Percentiles rank a stretch among this genome's conserved stretches.
phyloP scores from a whole-genome alignment of 2,888 invertebrate species.

The Psylliodes chrysocephalus region DNA sequence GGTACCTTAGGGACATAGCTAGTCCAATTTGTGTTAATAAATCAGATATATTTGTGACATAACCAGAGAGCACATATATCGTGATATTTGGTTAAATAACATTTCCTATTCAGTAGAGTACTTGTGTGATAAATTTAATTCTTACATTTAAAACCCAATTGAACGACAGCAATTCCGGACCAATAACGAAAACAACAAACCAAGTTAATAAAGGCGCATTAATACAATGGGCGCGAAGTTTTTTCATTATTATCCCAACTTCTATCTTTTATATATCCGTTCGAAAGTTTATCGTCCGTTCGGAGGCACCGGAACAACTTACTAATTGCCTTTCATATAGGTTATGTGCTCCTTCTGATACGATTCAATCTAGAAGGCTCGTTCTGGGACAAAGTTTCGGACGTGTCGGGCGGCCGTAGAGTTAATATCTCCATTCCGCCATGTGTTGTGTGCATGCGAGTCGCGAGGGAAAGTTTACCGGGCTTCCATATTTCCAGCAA shows the following conservation, averaged over 20 bases:
- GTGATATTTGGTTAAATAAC: too few species aligned
- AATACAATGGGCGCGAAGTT: background rate
- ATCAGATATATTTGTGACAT: too few species aligned
- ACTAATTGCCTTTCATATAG: constrained; percentile 28
- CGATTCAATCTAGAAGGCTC: constrained; percentile 53
- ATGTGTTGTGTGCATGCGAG: constrained; percentile 30
- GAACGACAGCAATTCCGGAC: too few species aligned
- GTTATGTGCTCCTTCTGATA: constrained; percentile 35
- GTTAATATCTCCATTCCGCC: constrained; percentile 58
- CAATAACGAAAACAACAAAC: too few species aligned
- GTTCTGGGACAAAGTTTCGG: constrained; percentile 59
- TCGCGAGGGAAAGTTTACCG: constrained; percentile 42
- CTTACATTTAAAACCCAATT: too few species aligned
- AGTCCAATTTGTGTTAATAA: too few species aligned
- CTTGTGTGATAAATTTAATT: too few species aligned
- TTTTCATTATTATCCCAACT: background rate
- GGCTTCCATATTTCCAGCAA: constrained; percentile 34
- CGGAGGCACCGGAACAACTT: constrained; percentile 11
- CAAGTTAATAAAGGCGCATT: too few species aligned
- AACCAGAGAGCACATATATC: too few species aligned
- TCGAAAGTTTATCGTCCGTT: constrained; percentile 27
- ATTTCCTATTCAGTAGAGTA: too few species aligned
- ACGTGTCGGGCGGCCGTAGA: constrained; percentile 58
- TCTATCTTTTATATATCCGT: constrained; percentile 12
- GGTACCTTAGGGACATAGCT: too few species aligned